Percentiles rank a stretch among this genome's conserved stretches.
These are phyloP conservation scores for Eilema depressum DNA, from an alignment of 2,888 invertebrate species.

Conservation along the genomic window DNA sequence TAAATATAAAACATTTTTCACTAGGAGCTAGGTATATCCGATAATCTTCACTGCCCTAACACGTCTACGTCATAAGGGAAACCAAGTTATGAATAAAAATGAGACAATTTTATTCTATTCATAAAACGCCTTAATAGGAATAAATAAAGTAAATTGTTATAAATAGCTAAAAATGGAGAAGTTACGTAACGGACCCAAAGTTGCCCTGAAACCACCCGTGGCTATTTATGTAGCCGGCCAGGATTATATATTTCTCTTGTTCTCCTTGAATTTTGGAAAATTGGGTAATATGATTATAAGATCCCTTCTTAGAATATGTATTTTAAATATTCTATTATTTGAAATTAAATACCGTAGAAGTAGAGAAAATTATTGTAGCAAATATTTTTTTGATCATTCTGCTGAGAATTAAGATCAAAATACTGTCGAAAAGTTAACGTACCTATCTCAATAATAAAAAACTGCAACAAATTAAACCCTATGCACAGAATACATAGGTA, in stretches of 20 bases:
- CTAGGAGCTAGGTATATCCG: slow-evolving; percentile 12
- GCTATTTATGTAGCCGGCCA: slow-evolving; percentile 21
- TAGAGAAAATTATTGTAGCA: background rate
- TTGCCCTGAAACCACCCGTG: slow-evolving; percentile 23
- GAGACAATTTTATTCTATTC: slow-evolving; percentile 7
- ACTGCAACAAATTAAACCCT: background rate
- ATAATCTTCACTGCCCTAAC: slow-evolving; percentile 6
- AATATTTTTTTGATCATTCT: background rate
- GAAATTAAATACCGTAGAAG: background rate
- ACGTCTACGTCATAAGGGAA: background rate
- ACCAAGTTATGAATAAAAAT: slow-evolving; percentile 9
- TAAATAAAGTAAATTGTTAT: slow-evolving; percentile 31
- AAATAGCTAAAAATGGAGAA: slow-evolving; percentile 32
- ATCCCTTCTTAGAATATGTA: background rate
- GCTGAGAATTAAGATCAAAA: no score
- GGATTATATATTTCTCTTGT: slow-evolving; percentile 13
- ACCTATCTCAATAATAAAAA: background rate
- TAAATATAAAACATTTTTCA: slow-evolving; percentile 13
- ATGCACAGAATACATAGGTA: background rate
- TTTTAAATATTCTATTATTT: background rate
- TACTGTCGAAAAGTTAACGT: no score
- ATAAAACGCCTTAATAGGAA: slow-evolving; percentile 14
- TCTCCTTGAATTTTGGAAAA: background rate
- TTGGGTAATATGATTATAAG: background rate
- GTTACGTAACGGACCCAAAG: slow-evolving; percentile 27